A percentile compares a stretch with the other conserved stretches of the same genome.
Evolutionary conservation across 2,113 vertebrate species (phyloP).

Genomic region (Chrysemys picta): DNA sequence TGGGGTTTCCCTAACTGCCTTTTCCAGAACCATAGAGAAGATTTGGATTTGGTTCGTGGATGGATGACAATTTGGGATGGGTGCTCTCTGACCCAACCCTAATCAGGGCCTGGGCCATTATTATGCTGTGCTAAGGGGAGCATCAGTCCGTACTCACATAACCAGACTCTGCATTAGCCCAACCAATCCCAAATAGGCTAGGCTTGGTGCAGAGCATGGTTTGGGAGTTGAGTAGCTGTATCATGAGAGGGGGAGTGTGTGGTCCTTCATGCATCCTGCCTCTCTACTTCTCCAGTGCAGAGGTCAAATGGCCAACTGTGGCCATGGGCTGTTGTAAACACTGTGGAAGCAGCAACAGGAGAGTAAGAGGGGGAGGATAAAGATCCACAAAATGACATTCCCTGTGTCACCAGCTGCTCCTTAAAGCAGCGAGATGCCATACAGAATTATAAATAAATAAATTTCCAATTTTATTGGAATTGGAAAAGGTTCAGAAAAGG

Average conservation of each 20-base stretch:
- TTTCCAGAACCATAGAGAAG: not conserved
- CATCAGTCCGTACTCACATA: not conserved
- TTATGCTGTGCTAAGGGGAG: not conserved
- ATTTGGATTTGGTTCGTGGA: not conserved
- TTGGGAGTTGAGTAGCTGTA: not conserved
- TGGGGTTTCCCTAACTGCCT: not conserved
- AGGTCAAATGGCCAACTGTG: not conserved
- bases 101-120: not conserved
- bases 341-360: not conserved
- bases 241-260: not conserved
- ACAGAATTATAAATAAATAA: not conserved
- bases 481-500: too few species aligned
- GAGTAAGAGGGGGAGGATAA: not conserved
- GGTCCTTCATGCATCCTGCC: not conserved
- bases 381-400: not conserved
- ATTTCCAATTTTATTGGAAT: too few species aligned
- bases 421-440: not conserved
- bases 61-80: not conserved
- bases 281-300: not conserved
- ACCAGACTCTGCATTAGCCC: not conserved
- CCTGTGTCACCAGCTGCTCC: not conserved
- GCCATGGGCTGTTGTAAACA: not conserved
- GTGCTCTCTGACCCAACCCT: not conserved
- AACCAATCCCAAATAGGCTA: not conserved
- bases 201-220: not conserved